Conservation (phyloP, 2,888 invertebrate species). For the Papilio demoleus region DNA sequence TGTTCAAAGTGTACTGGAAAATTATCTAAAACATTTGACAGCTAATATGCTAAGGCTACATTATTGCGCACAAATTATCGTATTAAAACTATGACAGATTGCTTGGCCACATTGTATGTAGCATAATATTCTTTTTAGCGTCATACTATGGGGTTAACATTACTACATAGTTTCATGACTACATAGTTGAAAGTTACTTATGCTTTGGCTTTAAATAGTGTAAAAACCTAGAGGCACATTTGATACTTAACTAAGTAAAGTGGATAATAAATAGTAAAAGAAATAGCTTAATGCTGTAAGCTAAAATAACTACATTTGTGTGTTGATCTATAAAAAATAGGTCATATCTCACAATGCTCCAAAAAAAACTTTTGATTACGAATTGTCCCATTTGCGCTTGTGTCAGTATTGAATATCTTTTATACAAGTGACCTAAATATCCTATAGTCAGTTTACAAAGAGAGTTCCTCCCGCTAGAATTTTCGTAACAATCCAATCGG, state of each 20-base stretch:
- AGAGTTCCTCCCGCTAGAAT: too few relatives aligned
- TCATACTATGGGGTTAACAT: too few relatives aligned
- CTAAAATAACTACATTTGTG: conserved; percentile 8
- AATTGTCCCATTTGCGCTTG: conserved; percentile 5
- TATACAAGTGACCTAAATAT: background rate
- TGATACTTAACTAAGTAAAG: too few relatives aligned
- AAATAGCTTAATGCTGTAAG: background rate
- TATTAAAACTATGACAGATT: too few relatives aligned
- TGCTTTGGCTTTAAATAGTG: too few relatives aligned
- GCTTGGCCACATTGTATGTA: too few relatives aligned
- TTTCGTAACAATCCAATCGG: too few relatives aligned
- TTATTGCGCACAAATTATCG: too few relatives aligned
- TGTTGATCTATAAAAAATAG: conserved; percentile 25
- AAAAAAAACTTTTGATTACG: conserved; percentile 22
- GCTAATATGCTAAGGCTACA: background rate
- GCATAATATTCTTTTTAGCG: too few relatives aligned
- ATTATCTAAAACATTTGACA: conserved; percentile 7
- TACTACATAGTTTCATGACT: too few relatives aligned
- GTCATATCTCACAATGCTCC: background rate
- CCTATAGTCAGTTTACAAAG: background rate
- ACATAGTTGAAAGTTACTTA: too few relatives aligned
- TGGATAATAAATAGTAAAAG: background rate
- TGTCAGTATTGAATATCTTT: conserved; percentile 4
- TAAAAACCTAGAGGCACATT: too few relatives aligned
- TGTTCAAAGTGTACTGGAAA: conserved; percentile 20